These are phyloP conservation scores for Synanceia verrucosa DNA, from an alignment of 2,797 vertebrate genomes.

Conservation along the genomic window DNA sequence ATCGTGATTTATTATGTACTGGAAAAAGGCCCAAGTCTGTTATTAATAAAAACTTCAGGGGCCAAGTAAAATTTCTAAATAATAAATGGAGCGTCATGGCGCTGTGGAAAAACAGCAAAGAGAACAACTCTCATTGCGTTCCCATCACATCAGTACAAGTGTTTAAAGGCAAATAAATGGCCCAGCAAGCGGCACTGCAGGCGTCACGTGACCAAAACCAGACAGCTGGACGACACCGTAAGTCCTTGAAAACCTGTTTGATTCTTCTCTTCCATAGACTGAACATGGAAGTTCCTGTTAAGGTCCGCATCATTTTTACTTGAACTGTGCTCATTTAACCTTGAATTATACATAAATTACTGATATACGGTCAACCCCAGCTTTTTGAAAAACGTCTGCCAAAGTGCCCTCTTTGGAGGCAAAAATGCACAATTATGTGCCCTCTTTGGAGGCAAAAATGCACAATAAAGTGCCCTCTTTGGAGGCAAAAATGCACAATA, in stretches of 20 bases:
- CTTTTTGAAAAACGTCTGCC: no score
- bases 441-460: no score
- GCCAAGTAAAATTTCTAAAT: constrained; percentile 1
- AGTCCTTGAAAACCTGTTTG: background rate
- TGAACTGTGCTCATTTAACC: background rate
- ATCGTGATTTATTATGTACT: constrained; percentile 24
- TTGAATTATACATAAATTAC: no score
- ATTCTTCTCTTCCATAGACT: no score
- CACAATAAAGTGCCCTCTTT: no score
- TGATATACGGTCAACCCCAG: no score
- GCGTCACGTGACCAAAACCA: constrained; percentile 29
- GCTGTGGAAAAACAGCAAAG: constrained; percentile 24
- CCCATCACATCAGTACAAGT: constrained; percentile 9
- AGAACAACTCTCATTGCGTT: constrained; percentile 31
- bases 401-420: no score
- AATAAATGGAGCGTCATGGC: constrained; percentile 11
- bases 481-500: no score
- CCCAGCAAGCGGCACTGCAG: constrained; percentile 35
- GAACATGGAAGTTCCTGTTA: background rate
- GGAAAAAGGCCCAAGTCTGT: background rate
- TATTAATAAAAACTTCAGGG: constrained; percentile 22
- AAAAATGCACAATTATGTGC: no score
- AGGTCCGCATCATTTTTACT: background rate
- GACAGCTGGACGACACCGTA: background rate
- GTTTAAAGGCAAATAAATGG: constrained; percentile 42